Conservation (phyloP, 2,113 vertebrate species). For the Datnioides undecimradiatus region DNA sequence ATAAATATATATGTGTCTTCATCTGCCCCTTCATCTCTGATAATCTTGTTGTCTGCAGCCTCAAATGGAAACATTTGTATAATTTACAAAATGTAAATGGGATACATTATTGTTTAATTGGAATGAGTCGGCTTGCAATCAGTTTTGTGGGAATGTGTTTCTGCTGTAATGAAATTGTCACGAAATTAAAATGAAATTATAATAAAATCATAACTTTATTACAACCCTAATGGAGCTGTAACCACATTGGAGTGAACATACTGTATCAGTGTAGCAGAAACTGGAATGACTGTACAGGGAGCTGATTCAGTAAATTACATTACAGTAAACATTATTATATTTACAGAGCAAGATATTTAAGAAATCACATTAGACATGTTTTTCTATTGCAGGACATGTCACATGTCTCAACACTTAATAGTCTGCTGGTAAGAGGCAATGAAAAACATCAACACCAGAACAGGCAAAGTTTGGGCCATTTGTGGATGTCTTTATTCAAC, state of each 20-base stretch:
- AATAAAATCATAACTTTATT: slow-evolving; percentile 49
- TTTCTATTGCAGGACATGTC: neutral
- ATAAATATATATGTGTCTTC: slow-evolving; percentile 1
- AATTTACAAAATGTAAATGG: slow-evolving; percentile 30
- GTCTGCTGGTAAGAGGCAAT: neutral
- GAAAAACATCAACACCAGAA: neutral
- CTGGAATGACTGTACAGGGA: neutral
- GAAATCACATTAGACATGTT: neutral
- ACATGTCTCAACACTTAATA: neutral
- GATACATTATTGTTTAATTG: slow-evolving; percentile 32
- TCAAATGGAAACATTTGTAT: slow-evolving; percentile 7
- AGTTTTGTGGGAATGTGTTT: slow-evolving; percentile 8
- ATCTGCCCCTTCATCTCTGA: slow-evolving; percentile 2
- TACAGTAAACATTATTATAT: neutral
- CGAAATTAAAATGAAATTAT: slow-evolving; percentile 33
- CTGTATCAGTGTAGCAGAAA: slow-evolving; percentile 10
- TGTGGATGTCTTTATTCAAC: neutral
- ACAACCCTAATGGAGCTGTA: slow-evolving; percentile 33
- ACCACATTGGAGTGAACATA: slow-evolving; percentile 16
- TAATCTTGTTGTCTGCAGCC: neutral
- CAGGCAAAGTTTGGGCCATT: neutral
- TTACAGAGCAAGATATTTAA: neutral
- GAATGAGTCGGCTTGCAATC: slow-evolving; percentile 5
- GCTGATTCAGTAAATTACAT: slow-evolving; percentile 16
- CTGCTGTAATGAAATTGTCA: slow-evolving; percentile 13